Conservation (phyloP, 1,140 invertebrate genomes). For the Chironomus striatipennis region DNA sequence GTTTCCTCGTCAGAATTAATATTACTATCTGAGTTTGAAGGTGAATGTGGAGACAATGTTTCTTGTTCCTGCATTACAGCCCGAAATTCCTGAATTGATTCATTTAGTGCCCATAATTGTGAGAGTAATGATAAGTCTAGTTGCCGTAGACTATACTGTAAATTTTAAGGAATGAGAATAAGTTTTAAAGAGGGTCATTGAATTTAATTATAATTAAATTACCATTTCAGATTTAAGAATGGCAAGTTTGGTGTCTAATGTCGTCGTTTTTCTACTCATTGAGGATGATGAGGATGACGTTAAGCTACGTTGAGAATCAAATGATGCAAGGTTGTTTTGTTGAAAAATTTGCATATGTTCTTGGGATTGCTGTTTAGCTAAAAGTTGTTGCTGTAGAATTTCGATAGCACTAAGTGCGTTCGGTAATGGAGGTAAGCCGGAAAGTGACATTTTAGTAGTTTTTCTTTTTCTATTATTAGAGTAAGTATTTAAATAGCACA, state of each 20-base stretch:
- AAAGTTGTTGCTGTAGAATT: background rate
- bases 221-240: background rate
- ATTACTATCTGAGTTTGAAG: conserved; percentile 48
- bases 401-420: background rate
- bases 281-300: background rate
- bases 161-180: background rate
- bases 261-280: background rate
- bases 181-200: background rate
- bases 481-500: no score
- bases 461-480: no score
- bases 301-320: background rate
- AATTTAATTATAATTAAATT: background rate
- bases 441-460: background rate
- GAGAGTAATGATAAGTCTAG: conserved; percentile 75
- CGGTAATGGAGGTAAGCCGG: background rate
- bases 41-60: conserved; percentile 47
- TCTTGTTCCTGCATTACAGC: conserved; percentile 60
- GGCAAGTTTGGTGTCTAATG: background rate
- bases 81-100: conserved; percentile 80
- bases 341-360: no score
- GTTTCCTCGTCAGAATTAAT: background rate
- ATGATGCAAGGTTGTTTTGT: background rate
- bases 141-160: conserved; percentile 69
- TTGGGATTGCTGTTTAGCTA: background rate
- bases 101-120: conserved; percentile 79